Evolutionary conservation across 2,113 vertebrate genomes (phyloP).

Genomic region (Turnix velox): DNA sequence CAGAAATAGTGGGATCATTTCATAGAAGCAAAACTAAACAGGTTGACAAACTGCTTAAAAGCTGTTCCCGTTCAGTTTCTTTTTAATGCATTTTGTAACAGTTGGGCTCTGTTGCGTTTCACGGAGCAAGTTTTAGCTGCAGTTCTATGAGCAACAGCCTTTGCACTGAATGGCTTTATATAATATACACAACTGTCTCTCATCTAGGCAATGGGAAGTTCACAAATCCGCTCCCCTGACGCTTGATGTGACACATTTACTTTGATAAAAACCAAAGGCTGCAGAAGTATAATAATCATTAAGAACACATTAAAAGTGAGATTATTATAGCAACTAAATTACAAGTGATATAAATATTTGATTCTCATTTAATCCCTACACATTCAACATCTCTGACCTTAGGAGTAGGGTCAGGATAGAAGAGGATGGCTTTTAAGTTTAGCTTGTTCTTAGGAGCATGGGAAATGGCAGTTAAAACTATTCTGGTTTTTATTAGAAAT

Average conservation of each 20-base stretch:
- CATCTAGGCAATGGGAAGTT: conserved; percentile 36
- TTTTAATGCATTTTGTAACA: neutral
- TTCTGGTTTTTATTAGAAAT: neutral
- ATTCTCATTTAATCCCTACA: neutral
- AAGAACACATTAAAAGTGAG: conserved; percentile 15
- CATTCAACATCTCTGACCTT: neutral
- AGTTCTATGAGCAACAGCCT: neutral
- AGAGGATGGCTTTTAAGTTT: neutral
- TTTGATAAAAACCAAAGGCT: conserved; percentile 5
- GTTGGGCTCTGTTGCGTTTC: neutral
- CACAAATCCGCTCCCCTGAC: conserved; percentile 2
- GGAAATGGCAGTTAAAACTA: conserved; percentile 9
- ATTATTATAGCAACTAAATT: conserved; percentile 12
- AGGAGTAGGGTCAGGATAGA: neutral
- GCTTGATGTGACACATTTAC: neutral
- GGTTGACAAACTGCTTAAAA: neutral
- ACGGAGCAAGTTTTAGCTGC: neutral
- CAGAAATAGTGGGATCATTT: neutral
- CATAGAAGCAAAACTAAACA: neutral
- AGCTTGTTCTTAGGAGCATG: neutral
- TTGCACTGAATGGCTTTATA: conserved; percentile 32
- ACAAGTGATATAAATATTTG: neutral
- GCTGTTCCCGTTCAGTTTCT: neutral
- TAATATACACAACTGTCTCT: conserved; percentile 31
- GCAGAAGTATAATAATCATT: conserved; percentile 4